Evolutionary conservation across 2,888 invertebrate species (phyloP).

Genomic region (Augiades crinisus): DNA sequence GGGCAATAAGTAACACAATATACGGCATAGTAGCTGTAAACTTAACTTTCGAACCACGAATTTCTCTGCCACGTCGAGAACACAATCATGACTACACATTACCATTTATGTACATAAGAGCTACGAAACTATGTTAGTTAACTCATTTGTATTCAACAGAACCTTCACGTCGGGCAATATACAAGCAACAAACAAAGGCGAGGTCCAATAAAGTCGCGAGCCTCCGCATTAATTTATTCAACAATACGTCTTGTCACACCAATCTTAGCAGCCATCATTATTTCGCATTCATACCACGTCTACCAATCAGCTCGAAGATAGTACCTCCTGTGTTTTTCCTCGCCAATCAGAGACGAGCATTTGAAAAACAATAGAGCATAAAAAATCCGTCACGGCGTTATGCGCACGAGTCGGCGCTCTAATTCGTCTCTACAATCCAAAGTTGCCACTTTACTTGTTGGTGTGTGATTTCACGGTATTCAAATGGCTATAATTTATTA

Average conservation of each 20-base stretch:
- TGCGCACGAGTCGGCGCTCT: slow-evolving; percentile 54
- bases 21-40: too few species aligned
- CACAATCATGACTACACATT: too few species aligned
- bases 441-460: slow-evolving; percentile 28
- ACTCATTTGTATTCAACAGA: slow-evolving; percentile 29
- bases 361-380: slow-evolving; percentile 80
- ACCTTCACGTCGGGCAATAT: slow-evolving; percentile 35
- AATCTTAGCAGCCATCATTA: slow-evolving; percentile 69
- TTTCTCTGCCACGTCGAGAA: too few species aligned
- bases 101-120: slow-evolving; percentile 15
- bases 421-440: slow-evolving; percentile 48
- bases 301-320: slow-evolving; percentile 56
- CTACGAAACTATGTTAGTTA: slow-evolving; percentile 9
- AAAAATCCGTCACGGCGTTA: slow-evolving; percentile 73
- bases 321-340: slow-evolving; percentile 58
- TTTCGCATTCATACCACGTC: slow-evolving; percentile 66
- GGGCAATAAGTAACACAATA: too few species aligned
- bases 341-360: slow-evolving; percentile 57
- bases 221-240: slow-evolving; percentile 62
- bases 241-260: slow-evolving; percentile 67
- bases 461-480: slow-evolving; percentile 35
- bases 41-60: too few species aligned
- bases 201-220: slow-evolving; percentile 43
- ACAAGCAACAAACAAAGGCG: slow-evolving; percentile 36
- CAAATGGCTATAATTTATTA: slow-evolving; percentile 30